A percentile compares a stretch with the other conserved stretches of the same genome.
Conservation (phyloP, 2,797 vertebrate genomes). For the Danio tinwini region DNA sequence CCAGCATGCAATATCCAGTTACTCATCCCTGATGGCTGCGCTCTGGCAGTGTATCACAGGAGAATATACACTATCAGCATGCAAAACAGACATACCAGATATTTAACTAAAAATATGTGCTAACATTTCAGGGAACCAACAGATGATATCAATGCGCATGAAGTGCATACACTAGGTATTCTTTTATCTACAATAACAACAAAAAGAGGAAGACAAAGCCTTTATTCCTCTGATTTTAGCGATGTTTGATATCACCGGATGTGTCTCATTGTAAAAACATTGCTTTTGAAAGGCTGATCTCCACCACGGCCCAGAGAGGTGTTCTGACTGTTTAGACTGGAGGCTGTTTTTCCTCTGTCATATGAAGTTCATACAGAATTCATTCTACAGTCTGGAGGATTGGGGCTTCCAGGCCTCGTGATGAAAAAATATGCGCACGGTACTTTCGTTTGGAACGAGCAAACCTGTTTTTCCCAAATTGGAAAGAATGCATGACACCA, state of each 20-base stretch:
- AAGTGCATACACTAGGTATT: slow-evolving; percentile 8
- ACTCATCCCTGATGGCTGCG: slow-evolving; percentile 47
- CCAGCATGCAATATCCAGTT: slow-evolving; percentile 60
- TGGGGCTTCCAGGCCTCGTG: slow-evolving; percentile 63
- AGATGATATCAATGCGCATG: slow-evolving; percentile 21
- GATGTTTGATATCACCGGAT: slow-evolving; percentile 20
- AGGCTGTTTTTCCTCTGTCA: slow-evolving; percentile 69
- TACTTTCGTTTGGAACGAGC: slow-evolving; percentile 16
- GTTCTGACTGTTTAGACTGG: slow-evolving; percentile 63
- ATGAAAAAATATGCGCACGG: slow-evolving; percentile 53
- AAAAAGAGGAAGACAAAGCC: slow-evolving; percentile 2
- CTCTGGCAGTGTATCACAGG: slow-evolving; percentile 35
- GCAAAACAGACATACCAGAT: slow-evolving; percentile 43
- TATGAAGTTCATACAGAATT: slow-evolving; percentile 58
- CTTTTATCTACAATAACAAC: neutral
- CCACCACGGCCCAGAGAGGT: slow-evolving; percentile 43
- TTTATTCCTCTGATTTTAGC: slow-evolving; percentile 16
- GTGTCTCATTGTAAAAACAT: slow-evolving; percentile 38
- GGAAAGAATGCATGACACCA: neutral
- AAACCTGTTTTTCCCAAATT: neutral
- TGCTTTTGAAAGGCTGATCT: slow-evolving; percentile 53
- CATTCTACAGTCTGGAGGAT: slow-evolving; percentile 64
- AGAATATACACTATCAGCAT: slow-evolving; percentile 20
- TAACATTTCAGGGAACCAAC: slow-evolving; percentile 4
- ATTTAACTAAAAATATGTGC: neutral